Evolutionary conservation across 2,113 vertebrate genomes (phyloP).

Genomic region (Labrus mixtus): DNA sequence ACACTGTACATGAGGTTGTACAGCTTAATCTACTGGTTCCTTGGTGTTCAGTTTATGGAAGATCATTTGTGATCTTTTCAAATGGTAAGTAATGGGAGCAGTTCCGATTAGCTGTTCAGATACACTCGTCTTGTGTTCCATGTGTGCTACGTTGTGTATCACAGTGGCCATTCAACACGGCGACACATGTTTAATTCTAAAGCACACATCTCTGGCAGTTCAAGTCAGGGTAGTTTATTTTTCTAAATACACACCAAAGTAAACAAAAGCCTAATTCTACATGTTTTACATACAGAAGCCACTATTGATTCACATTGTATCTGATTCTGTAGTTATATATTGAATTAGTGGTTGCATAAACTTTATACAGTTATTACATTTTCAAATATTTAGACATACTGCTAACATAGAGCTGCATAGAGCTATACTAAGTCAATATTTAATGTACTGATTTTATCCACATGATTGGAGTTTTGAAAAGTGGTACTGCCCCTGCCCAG

Average conservation of each 20-base stretch:
- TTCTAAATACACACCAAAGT: neutral
- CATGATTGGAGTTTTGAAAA: conserved; percentile 24
- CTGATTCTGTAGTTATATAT: neutral
- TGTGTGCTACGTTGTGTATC: conserved; percentile 81
- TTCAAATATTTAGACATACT: neutral
- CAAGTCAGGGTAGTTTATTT: conserved; percentile 72
- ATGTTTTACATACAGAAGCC: conserved; percentile 13
- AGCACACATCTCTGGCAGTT: conserved; percentile 64
- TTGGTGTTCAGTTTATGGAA: conserved; percentile 59
- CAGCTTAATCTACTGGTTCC: conserved; percentile 40
- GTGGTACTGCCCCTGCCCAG: conserved; percentile 59
- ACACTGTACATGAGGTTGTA: conserved; percentile 47
- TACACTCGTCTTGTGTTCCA: conserved; percentile 80
- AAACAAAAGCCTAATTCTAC: neutral
- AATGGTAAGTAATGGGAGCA: conserved; percentile 80
- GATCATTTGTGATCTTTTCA: conserved; percentile 76
- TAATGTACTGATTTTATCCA: conserved; percentile 5
- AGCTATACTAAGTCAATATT: conserved; percentile 8
- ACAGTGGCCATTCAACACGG: conserved; percentile 75
- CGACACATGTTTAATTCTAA: conserved; percentile 56
- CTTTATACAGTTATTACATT: neutral
- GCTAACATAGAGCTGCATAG: neutral
- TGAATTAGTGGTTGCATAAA: neutral
- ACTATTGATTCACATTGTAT: conserved; percentile 29
- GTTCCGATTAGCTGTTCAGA: conserved; percentile 58